Evolutionary conservation across 2,797 vertebrate species (phyloP), one percentile per base, ranked within the genome.

Genomic region (Anas bernieri): DNA sequence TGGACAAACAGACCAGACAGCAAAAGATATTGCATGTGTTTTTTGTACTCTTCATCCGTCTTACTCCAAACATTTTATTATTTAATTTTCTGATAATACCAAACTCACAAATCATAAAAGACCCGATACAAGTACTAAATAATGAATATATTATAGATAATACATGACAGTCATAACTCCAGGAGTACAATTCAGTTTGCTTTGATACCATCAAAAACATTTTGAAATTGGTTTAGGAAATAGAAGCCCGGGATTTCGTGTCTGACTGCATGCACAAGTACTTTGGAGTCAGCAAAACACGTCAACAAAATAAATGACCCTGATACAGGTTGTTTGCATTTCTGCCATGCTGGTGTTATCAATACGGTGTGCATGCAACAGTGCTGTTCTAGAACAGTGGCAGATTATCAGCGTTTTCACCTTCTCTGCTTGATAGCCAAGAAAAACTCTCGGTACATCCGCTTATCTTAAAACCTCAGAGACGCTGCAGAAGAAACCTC

Each of bases 221-320:
- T 91, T 75, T 92, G 79, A 69, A 92, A 93, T 93, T 66, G 66
- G 21, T 73, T 92, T 83, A 75, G 82, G 81, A 95, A 73, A 90
- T 69, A 22, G 69, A 95, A 91, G 12, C 50, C 12, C 4, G 45
- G 69, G 35, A 76, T 96, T 90, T 75, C 78, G 12, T 79, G 15
- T 75, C 39, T 67, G 68, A 41, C 46, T 91, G 76, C 91, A 91
- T 94, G 92, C 70, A 46, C n/a, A 55, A 83, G 35, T 86, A 66
- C 54, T 93, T 93, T 20, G 45, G 41, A 86, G 91, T 78, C 75
- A 76, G 67, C 67, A 78, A 91, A 86, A 84, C 55, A 45, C 80
- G 81, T 88, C 86, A 90, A 83, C 68, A 88, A 78, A 96, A 87
- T 83, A 89, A 96, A 91, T 88, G 18, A 86, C 74, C 43, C 75